These are phyloP conservation scores for Centroberyx gerrardi DNA, from an alignment of 2,797 vertebrate genomes.

Conservation along the genomic window DNA sequence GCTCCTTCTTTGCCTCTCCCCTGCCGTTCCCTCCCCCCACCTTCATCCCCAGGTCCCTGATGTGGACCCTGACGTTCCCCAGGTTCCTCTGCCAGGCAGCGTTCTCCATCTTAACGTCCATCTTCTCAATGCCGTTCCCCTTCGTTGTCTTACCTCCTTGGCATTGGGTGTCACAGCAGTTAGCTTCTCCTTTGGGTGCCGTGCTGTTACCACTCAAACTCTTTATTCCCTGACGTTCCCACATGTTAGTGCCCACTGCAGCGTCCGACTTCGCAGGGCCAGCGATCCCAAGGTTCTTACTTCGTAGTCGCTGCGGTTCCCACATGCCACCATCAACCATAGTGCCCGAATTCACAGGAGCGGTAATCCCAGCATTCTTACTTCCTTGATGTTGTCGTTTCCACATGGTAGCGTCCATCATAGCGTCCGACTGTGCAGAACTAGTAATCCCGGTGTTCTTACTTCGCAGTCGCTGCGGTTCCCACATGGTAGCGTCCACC, in stretches of 20 bases:
- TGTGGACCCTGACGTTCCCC: slow-evolving; percentile 62
- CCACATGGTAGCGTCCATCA: background rate
- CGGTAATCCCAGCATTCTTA: background rate
- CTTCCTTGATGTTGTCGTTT: slow-evolving; percentile 17
- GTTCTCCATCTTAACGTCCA: slow-evolving; percentile 28
- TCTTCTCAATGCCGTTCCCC: slow-evolving; percentile 17
- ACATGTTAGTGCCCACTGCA: background rate
- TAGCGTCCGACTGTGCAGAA: background rate
- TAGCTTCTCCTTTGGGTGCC: slow-evolving; percentile 13
- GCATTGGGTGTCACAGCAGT: background rate
- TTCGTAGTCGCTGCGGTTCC: slow-evolving; percentile 33
- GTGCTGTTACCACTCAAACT: background rate
- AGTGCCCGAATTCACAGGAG: background rate
- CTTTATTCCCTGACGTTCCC: slow-evolving; percentile 32
- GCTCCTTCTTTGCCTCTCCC: slow-evolving; percentile 47
- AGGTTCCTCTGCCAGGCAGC: slow-evolving; percentile 79
- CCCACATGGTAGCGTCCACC: background rate
- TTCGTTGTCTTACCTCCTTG: slow-evolving; percentile 14
- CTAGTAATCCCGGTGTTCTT: slow-evolving; percentile 1
- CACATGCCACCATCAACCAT: background rate
- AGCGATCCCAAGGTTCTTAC: slow-evolving; percentile 12
- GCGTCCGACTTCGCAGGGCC: background rate
- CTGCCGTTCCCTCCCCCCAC: background rate
- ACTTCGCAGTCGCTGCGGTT: slow-evolving; percentile 16
- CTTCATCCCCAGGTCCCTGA: slow-evolving; percentile 64